Evolutionary conservation across 1,140 invertebrate genomes (phyloP), one percentile per base, ranked within the genome.

Genomic region (Drosophila bifasciata): DNA sequence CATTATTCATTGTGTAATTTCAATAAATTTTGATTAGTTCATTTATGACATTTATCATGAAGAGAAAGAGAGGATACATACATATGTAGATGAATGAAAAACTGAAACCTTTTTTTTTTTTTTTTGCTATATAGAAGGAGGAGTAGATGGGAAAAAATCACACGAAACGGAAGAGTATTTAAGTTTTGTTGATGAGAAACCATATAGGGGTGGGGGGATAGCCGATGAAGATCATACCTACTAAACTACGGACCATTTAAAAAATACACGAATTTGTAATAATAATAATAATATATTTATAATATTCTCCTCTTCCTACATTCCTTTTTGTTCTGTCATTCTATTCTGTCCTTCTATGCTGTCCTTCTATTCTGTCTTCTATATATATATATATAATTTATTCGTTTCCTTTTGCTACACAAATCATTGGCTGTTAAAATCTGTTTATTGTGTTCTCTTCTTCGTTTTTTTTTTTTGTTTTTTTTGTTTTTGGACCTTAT

Each of bases 201-300:
- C 50, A 45, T 46, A 39, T n/a, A 49, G 17, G 39, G n/a, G n/a
- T n/a, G n/a, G n/a, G n/a, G n/a, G 23, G 25, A 16, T 56, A 76
- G 61, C 63, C 48, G 17, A 67, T 75, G 53, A 75, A 72, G 55
- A 63, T 76, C 52, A 63, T 76, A 84, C 63, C 51, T 63, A 73
- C 81, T 85, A 85, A 77, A 74, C 80, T 85, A 85, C 81, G 80
- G 80, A 85, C 76, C 63, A 64, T 79, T 85, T 79, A 85, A 84
- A 84, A 84, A 84, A 84, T 68, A 73, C 55, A 50, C 66, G 28
- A 76, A 76, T 68, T 85, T 41, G 40, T 67, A 66, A 53, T 25
- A 25, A 25, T 21, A n/a, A n/a, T 32, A 32, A 32, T 59, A 56
- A 75, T 58, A 64, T 46, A 32, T 52, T 55, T 45, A 17, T 78